phyloP scores from a whole-genome alignment of 2,113 vertebrate species.

The Chaetodon trifascialis region DNA sequence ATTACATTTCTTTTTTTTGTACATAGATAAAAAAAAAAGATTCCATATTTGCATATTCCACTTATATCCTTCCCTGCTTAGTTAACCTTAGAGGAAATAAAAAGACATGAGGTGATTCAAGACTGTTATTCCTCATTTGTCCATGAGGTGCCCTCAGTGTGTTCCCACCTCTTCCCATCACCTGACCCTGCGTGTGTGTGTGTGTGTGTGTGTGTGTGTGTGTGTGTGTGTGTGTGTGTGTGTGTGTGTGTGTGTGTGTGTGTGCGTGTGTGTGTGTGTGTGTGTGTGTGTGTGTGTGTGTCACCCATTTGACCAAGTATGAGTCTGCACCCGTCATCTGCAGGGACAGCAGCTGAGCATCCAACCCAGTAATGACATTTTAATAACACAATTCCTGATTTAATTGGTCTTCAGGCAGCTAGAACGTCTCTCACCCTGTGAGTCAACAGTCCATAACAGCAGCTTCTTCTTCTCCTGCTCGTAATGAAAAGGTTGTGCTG shows the following conservation, averaged over 20 bases:
- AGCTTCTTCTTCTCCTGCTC: background rate
- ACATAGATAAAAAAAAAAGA: too few relatives aligned
- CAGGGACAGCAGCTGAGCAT: background rate
- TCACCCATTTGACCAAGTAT: background rate
- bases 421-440: background rate
- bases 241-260: too few relatives aligned
- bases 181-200: background rate
- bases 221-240: too few relatives aligned
- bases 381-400: background rate
- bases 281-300: too few relatives aligned
- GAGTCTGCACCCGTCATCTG: background rate
- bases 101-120: background rate
- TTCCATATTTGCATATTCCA: too few relatives aligned
- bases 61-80: too few relatives aligned
- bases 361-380: background rate
- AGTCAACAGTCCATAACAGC: background rate
- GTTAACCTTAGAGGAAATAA: too few relatives aligned
- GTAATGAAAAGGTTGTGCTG: background rate
- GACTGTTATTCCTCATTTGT: background rate
- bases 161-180: background rate
- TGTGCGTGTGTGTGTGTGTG: too few relatives aligned
- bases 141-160: background rate
- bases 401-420: background rate
- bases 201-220: too few relatives aligned
- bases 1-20: too few relatives aligned